These are phyloP conservation scores for Trematocara marginatum DNA, from an alignment of 2,113 vertebrate species.

Conservation along the genomic window DNA sequence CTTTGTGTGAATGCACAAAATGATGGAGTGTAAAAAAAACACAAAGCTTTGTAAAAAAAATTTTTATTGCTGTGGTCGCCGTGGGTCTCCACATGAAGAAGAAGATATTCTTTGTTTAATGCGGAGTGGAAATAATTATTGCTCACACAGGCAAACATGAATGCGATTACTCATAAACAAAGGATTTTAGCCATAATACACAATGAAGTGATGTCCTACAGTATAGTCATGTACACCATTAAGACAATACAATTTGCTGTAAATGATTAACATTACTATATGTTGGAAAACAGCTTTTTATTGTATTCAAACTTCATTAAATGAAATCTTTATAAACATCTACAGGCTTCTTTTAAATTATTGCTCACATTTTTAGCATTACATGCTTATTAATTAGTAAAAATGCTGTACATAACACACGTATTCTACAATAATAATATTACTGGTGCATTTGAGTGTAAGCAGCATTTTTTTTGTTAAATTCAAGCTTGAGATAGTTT, in stretches of 20 bases:
- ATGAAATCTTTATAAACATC: neutral
- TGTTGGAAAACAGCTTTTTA: neutral
- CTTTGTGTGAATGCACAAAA: neutral
- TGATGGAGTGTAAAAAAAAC: neutral
- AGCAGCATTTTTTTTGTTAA: neutral
- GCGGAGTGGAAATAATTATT: slow-evolving; percentile 3
- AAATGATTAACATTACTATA: neutral
- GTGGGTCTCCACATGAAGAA: slow-evolving; percentile 1
- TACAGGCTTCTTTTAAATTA: neutral
- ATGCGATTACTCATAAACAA: slow-evolving; percentile 3
- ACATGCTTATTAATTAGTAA: neutral
- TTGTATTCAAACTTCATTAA: neutral
- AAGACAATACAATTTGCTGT: neutral
- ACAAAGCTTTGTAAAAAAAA: neutral
- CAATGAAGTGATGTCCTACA: neutral
- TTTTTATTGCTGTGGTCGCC: neutral
- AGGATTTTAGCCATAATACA: neutral
- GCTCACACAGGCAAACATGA: neutral
- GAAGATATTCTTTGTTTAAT: slow-evolving; percentile 32
- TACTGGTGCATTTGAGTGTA: neutral
- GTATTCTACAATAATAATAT: neutral
- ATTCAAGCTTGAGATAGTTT: neutral
- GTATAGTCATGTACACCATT: neutral
- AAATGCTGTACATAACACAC: neutral
- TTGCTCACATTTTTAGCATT: neutral